Base-by-base conservation (phyloP, 2,113 vertebrate genomes). In the Varanus komodoensis region DNA sequence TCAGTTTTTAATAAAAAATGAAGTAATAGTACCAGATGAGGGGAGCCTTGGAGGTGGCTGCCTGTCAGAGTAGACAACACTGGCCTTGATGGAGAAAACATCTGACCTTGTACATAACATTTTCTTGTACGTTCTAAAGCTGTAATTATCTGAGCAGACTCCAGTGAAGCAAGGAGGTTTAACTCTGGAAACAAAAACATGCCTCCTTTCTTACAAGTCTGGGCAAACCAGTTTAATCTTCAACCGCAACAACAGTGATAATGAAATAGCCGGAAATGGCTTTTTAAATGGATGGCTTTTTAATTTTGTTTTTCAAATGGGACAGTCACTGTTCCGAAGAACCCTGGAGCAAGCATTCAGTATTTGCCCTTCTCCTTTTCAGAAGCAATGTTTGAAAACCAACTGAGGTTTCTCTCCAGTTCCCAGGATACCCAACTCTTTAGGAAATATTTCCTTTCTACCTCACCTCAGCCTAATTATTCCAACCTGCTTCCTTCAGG, bases 361-460 rank as follows among this genome's bases (percentile, higher is more conserved):
- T 95, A 88, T n/a, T 8, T 32, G 21, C 87, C 93, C 94, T 12
- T 15, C 94, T 96, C 52, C 25, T 34, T 87, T 97, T 97, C 95
- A 93, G 93, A 97, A 95, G 93, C 96, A 95, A 94, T 95, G 96
- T 97, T 96, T 92, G 93, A 95, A 97, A 97, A 96, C 94, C 95
- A 94, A 89, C 92, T 92, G 94, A 91, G 92, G 95, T 94, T 96
- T 93, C 95, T 96, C 96, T 96, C 96, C 94, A 96, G 94, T 96
- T 96, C 96, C 95, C 92, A 95, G 93, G 79, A 9, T 96, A 95
- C 96, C 95, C 95, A 94, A 89, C 96, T 97, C 96, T 97, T 97
- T 97, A 96, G 95, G 97, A 96, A 97, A 96, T 96, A 96, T 95
- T 96, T 97, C 94, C 93, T 96, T 91, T 84, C 91, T 96, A 92